Conservation (phyloP, 2,888 invertebrate genomes). For the Drosophila antonietae region DNA sequence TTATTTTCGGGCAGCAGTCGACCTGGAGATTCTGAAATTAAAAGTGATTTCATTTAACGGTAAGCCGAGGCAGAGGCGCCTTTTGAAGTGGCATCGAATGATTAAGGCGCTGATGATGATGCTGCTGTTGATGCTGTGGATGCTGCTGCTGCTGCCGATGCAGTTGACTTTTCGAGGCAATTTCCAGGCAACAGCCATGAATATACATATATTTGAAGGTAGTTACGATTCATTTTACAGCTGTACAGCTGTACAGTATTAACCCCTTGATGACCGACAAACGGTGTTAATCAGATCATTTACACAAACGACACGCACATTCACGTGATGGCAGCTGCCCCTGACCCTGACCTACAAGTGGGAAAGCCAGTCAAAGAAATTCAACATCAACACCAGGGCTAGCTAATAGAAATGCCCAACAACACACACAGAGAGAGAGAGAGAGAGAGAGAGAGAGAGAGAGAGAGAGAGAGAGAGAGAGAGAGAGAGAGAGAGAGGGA, state of each 20-base stretch:
- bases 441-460: not conserved
- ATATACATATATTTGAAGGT: not conserved
- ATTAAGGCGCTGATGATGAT: constrained; percentile 14
- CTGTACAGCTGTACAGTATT: constrained; percentile 41
- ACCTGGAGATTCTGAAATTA: constrained; percentile 64
- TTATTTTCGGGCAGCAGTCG: constrained; percentile 52
- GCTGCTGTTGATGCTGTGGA: not conserved
- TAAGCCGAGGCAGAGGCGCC: constrained; percentile 71
- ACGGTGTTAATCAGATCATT: constrained; percentile 72
- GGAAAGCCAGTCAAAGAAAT: constrained; percentile 30
- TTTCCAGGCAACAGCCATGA: constrained; percentile 20
- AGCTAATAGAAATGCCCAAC: constrained; percentile 49
- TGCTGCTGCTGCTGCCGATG: not conserved
- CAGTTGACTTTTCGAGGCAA: constrained; percentile 11
- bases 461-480: constrained; percentile 1
- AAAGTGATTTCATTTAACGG: constrained; percentile 81
- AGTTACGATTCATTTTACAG: constrained; percentile 9
- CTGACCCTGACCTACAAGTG: constrained; percentile 55
- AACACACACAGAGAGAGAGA: not conserved
- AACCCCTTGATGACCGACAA: constrained; percentile 68
- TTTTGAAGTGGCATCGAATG: constrained; percentile 78
- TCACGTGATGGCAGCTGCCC: constrained; percentile 24
- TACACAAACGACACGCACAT: constrained; percentile 68
- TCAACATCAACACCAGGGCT: constrained; percentile 15
- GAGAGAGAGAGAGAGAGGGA: not conserved